Conservation (phyloP, 2,797 vertebrate species). For the Malacoraja senta region DNA sequence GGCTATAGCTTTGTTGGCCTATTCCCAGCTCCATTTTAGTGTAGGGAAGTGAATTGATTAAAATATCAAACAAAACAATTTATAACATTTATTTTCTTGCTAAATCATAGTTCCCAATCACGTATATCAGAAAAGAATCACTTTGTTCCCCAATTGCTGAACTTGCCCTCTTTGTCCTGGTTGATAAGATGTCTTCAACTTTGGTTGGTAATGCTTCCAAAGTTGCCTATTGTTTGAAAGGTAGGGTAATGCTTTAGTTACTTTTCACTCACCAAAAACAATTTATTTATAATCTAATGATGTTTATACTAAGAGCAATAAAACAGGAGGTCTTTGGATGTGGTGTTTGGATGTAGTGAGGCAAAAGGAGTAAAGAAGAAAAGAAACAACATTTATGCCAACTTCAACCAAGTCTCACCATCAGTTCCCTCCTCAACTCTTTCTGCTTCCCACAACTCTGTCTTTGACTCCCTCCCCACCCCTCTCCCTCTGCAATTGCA, state of each 20-base stretch:
- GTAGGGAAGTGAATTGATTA: background rate
- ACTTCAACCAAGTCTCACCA: too few relatives aligned
- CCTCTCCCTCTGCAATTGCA: too few relatives aligned
- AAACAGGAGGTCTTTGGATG: background rate
- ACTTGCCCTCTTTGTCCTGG: background rate
- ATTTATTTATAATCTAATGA: background rate
- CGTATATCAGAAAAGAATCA: background rate
- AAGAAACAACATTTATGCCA: background rate
- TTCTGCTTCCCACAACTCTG: too few relatives aligned
- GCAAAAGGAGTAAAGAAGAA: background rate
- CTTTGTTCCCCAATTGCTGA: background rate
- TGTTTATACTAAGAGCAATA: background rate
- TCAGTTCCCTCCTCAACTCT: too few relatives aligned
- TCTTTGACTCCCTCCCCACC: too few relatives aligned
- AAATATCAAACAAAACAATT: background rate
- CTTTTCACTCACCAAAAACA: background rate
- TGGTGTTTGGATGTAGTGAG: background rate
- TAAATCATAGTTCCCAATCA: background rate
- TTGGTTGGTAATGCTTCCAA: background rate
- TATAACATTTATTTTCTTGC: background rate
- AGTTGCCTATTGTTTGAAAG: background rate
- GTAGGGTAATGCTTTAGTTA: background rate
- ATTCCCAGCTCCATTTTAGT: too few relatives aligned
- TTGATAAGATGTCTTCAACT: background rate
- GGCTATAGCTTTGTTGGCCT: too few relatives aligned